These are phyloP conservation scores for Calephelis perditalis DNA, from an alignment of 2,888 invertebrate genomes.

Conservation along the genomic window DNA sequence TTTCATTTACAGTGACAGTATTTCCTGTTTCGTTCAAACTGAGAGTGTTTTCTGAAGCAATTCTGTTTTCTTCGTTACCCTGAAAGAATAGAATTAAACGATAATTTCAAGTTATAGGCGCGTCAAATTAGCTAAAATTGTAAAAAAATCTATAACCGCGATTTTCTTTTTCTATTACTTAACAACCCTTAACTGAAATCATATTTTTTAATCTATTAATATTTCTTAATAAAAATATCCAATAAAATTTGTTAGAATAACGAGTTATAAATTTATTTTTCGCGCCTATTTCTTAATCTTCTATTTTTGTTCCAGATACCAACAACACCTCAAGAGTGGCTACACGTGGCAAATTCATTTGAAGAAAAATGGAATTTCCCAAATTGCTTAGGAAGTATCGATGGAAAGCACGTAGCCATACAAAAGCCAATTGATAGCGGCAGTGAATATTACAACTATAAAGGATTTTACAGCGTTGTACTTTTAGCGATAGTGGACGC, in stretches of 20 bases:
- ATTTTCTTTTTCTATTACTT: slow-evolving; percentile 25
- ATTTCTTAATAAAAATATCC: too few relatives aligned
- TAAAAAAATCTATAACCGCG: slow-evolving; percentile 22
- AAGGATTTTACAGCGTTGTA: slow-evolving; percentile 23
- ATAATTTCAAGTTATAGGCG: slow-evolving; percentile 27
- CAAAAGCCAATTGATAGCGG: slow-evolving; percentile 17
- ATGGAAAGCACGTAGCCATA: slow-evolving; percentile 28
- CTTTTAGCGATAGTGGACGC: slow-evolving; percentile 24
- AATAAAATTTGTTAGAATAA: slow-evolving; percentile 27
- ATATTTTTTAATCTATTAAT: slow-evolving; percentile 21
- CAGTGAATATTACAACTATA: slow-evolving; percentile 15
- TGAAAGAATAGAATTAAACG: slow-evolving; percentile 30
- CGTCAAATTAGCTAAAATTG: slow-evolving; percentile 23
- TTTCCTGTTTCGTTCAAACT: slow-evolving; percentile 27
- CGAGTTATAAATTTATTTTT: slow-evolving; percentile 20
- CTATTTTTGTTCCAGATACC: slow-evolving; percentile 23
- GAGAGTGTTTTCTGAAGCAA: slow-evolving; percentile 20
- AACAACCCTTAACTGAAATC: slow-evolving; percentile 27
- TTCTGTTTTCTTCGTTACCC: slow-evolving; percentile 27
- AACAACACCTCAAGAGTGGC: slow-evolving; percentile 27
- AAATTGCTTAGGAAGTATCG: slow-evolving; percentile 24
- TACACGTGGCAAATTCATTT: slow-evolving; percentile 26
- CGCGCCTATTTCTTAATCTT: slow-evolving; percentile 25
- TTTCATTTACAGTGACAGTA: slow-evolving; percentile 25
- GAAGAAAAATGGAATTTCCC: slow-evolving; percentile 25